Conservation (phyloP, 2,113 vertebrate species). For the Centrocercus urophasianus region DNA sequence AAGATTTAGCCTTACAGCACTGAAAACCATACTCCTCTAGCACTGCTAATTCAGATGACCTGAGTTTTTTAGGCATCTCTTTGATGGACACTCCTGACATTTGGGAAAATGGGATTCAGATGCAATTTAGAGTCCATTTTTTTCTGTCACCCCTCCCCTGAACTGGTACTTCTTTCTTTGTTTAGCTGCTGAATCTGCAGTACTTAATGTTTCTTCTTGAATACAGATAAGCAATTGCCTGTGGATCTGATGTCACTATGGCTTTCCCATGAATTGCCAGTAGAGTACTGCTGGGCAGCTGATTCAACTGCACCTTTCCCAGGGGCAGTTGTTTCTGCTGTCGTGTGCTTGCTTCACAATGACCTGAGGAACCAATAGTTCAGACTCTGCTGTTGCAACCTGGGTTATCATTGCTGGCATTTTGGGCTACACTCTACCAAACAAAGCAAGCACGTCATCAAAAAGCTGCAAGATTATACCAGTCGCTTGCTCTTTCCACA, state of each 20-base stretch:
- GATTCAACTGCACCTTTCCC: neutral
- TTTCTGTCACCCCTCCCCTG: neutral
- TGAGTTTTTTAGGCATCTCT: neutral
- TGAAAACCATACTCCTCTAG: neutral
- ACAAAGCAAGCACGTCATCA: neutral
- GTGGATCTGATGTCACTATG: neutral
- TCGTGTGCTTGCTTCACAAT: neutral
- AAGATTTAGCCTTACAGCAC: neutral
- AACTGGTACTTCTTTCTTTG: neutral
- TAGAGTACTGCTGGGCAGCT: slow-evolving; percentile 5
- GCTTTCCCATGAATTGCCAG: neutral
- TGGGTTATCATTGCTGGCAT: neutral
- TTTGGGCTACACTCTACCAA: neutral
- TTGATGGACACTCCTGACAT: neutral
- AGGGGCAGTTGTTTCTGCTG: neutral
- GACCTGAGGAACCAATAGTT: slow-evolving; percentile 1
- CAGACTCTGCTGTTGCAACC: neutral
- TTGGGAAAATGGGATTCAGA: neutral
- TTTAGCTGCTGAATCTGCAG: slow-evolving; percentile 11
- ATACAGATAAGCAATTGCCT: neutral
- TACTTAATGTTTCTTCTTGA: neutral
- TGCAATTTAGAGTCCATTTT: neutral
- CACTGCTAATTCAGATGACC: neutral
- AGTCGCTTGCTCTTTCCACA: neutral
- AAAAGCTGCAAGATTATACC: neutral